phyloP scores from a whole-genome alignment of 2,888 invertebrate species.

The Hirtodrosophila alboralis region DNA sequence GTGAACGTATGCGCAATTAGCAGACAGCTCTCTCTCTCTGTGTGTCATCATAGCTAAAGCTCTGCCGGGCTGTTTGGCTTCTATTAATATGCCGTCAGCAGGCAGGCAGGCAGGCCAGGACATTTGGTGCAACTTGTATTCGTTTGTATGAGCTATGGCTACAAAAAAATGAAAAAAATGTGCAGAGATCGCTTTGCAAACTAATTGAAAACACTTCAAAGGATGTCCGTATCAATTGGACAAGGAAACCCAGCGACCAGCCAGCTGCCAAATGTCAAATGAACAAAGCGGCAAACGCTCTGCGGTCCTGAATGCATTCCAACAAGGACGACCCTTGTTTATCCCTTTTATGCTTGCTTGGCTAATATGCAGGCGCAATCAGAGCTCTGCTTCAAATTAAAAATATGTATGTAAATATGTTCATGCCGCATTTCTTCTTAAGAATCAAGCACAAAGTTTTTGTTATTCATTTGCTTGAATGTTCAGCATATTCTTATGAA shows the following conservation, averaged over 20 bases:
- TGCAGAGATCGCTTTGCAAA: constrained; percentile 23
- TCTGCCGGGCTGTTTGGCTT: constrained; percentile 22
- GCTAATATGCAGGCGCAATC: constrained; percentile 26
- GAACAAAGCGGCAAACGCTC: constrained; percentile 40
- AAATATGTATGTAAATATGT: constrained; percentile 31
- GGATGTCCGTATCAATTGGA: constrained; percentile 48
- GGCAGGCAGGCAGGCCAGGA: constrained; percentile 10
- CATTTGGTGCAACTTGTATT: constrained; percentile 28
- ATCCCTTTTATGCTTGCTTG: constrained; percentile 14
- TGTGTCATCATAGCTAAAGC: constrained; percentile 24
- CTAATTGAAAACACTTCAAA: constrained; percentile 68
- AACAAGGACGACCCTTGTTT: constrained; percentile 14
- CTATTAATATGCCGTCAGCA: constrained; percentile 56
- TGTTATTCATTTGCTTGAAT: constrained; percentile 2
- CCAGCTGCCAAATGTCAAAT: constrained; percentile 38
- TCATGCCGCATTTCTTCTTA: constrained; percentile 3
- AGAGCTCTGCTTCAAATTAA: constrained; percentile 4
- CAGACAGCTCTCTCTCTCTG: constrained; percentile 30
- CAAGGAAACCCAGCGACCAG: constrained; percentile 21
- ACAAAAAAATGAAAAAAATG: constrained; percentile 5
- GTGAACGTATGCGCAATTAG: constrained; percentile 53
- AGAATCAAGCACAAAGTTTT: not conserved
- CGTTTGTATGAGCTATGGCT: constrained; percentile 11
- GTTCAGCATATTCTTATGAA: not conserved
- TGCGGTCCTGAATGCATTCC: constrained; percentile 6